Evolutionary conservation across 2,113 vertebrate species (phyloP).

Genomic region (Anguilla rostrata): DNA sequence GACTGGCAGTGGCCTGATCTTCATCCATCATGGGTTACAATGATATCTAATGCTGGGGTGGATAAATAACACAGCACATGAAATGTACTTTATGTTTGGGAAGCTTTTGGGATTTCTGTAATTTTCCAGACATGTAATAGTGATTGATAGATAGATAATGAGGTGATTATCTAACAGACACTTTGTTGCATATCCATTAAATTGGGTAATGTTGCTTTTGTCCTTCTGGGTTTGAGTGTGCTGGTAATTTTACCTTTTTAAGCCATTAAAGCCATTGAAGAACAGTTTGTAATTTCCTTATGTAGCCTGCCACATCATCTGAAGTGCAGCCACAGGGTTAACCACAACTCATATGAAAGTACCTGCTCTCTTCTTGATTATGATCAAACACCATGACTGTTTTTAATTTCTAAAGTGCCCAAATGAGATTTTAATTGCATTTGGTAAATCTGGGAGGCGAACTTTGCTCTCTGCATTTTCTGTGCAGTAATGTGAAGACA

Average conservation of each 20-base stretch:
- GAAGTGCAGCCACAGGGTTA: constrained; percentile 11
- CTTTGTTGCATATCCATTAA: constrained; percentile 49
- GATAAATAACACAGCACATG: constrained; percentile 45
- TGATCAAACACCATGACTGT: not conserved
- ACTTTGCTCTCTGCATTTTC: constrained; percentile 1
- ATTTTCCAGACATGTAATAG: constrained; percentile 33
- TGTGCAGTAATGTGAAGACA: not conserved
- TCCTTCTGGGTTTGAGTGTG: constrained; percentile 42
- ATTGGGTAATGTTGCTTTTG: constrained; percentile 54
- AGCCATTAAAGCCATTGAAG: constrained; percentile 12
- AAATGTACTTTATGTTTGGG: constrained; percentile 31
- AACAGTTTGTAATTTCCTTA: constrained; percentile 23
- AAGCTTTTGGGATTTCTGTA: constrained; percentile 41
- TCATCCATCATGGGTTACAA: constrained; percentile 50
- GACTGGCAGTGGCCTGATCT: constrained; percentile 28
- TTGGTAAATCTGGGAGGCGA: not conserved
- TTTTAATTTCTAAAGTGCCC: not conserved
- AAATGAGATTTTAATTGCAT: constrained; percentile 5
- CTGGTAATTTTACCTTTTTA: constrained; percentile 39
- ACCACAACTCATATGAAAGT: not conserved
- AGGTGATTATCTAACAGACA: constrained; percentile 54
- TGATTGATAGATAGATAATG: constrained; percentile 56
- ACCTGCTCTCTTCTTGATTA: not conserved
- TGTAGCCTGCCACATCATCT: not conserved
- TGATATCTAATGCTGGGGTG: constrained; percentile 39